Conservation (phyloP, 2,113 vertebrate genomes). For the Semicossyphus pulcher region DNA sequence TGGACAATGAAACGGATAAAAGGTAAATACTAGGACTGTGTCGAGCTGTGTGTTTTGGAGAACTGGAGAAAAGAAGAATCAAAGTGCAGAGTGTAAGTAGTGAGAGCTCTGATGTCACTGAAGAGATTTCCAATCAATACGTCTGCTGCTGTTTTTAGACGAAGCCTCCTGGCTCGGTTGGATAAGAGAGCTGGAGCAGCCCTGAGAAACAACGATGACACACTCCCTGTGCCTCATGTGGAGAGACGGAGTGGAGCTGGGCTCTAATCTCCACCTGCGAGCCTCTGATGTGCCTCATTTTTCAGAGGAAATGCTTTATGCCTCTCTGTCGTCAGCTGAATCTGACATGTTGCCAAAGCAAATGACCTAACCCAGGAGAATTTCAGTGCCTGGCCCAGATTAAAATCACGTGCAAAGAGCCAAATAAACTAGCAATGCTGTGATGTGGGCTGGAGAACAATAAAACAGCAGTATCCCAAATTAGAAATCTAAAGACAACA, state of each 20-base stretch:
- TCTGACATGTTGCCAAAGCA: conserved; percentile 47
- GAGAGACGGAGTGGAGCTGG: conserved; percentile 37
- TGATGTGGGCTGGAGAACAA: conserved; percentile 31
- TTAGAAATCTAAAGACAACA: conserved; percentile 75
- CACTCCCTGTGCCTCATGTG: conserved; percentile 23
- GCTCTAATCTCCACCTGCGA: conserved; percentile 50
- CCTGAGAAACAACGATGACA: conserved; percentile 44
- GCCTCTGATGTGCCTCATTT: conserved; percentile 38
- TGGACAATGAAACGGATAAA: no score
- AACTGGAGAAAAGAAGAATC: conserved; percentile 31
- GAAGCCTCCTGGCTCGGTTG: conserved; percentile 36
- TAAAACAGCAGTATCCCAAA: conserved; percentile 56
- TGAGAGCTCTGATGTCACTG: conserved; percentile 56
- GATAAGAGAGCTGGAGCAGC: conserved; percentile 38
- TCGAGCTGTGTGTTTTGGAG: no score
- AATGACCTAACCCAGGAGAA: conserved; percentile 35
- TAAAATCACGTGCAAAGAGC: conserved; percentile 15
- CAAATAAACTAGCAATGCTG: conserved; percentile 22
- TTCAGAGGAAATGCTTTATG: conserved; percentile 25
- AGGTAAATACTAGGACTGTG: no score
- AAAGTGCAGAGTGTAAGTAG: conserved; percentile 51
- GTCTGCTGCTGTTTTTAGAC: conserved; percentile 66
- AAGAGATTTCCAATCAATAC: conserved; percentile 59
- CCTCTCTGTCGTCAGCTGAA: conserved; percentile 48
- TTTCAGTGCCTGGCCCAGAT: conserved; percentile 34